Evolutionary conservation across 2,113 vertebrate species (phyloP), one percentile per base, ranked within the genome.

Genomic region (Sterrhoptilus dennistouni): DNA sequence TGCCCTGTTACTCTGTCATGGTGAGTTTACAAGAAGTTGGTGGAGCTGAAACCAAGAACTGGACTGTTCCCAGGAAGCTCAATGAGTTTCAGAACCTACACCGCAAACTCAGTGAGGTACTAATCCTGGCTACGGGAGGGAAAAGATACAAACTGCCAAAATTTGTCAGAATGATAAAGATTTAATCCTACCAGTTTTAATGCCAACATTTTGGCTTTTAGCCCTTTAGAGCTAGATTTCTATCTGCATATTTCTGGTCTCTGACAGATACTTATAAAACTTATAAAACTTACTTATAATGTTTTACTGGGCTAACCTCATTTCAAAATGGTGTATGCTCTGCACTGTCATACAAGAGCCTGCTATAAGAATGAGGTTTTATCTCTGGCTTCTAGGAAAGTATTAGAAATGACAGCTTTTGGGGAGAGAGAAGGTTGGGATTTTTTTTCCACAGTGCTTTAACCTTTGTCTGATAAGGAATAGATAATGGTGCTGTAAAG

Each of bases 51-150:
- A 98, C 97, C 77, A 99, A 98, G 96, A 98, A 97, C 96, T 99
- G 99, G 99, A 98, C 97, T 1, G 99, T 99, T 86, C 98, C 98
- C 81, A 98, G 99, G 97, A 99, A 98, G 95, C 99, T 99, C 89
- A 99, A 97, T 15, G 99, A 99, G 91, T 99, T 99, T 97, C 99
- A 99, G 96, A 99, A 98, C 89, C 97, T 99, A 61, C 99, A 99
- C 96, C 98, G 99, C 95, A 99, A 99, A 95, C 98, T 99, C 81
- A 99, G 98, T 4, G 99, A 99, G 99, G 99, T 99, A 99, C 2
- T 84, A 50, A 50, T 49, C 53, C 59, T 3, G 1, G 2, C 28
- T 84, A 14, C 0, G 3, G 40, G 15, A 75, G 35, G 18, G 31
- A 71, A n/a, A 61, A 69, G 29, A 44, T 27, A 49, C n/a, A 40